Conservation (phyloP, 2,888 invertebrate species). For the Pinctada fucata region DNA sequence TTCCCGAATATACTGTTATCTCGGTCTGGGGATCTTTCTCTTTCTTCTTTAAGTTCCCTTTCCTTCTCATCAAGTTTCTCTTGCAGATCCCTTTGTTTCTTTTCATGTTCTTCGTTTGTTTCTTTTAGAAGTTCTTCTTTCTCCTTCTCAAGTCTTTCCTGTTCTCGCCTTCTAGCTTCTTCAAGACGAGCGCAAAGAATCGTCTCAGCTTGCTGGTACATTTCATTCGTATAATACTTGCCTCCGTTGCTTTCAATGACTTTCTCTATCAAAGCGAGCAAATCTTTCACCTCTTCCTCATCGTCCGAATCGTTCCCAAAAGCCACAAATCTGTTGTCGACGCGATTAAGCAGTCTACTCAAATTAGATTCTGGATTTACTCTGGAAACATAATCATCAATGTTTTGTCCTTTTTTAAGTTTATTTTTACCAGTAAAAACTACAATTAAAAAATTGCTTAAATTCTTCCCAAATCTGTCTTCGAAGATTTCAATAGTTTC, state of each 20-base stretch:
- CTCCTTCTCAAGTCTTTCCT: no score
- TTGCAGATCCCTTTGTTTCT: no score
- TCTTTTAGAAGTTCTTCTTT: no score
- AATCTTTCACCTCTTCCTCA: background rate
- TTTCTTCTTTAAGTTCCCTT: no score
- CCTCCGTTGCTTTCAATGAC: background rate
- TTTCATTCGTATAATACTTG: background rate
- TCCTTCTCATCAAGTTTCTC: no score
- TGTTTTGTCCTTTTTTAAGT: background rate
- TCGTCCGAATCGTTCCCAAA: background rate
- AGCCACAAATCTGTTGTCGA: background rate
- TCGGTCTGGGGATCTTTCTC: no score
- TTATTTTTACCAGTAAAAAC: slow-evolving; percentile 1
- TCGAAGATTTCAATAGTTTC: background rate
- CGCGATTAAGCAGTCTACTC: background rate
- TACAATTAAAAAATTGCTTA: background rate
- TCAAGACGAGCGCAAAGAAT: no score
- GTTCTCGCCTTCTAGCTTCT: no score
- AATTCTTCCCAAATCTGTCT: background rate
- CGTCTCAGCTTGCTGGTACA: background rate
- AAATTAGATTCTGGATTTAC: background rate
- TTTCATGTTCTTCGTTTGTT: no score
- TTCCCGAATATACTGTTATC: no score
- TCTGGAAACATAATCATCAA: slow-evolving; percentile 2
- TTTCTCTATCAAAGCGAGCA: background rate